These are phyloP conservation scores for Drosophila borborema DNA, from an alignment of 2,888 invertebrate genomes.

Conservation along the genomic window DNA sequence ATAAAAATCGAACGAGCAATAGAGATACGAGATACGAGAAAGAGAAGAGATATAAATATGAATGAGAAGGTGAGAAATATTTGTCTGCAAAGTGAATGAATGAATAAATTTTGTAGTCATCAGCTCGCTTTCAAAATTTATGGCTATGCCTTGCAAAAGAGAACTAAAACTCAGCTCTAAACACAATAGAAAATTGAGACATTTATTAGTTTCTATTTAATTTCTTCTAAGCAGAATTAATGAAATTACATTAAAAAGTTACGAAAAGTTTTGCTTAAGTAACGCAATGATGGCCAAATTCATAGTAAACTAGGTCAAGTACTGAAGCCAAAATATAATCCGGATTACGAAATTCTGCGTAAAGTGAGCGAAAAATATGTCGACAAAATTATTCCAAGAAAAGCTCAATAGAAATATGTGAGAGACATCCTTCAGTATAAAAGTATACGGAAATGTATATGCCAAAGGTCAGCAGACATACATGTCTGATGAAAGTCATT, in stretches of 20 bases:
- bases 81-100: neutral
- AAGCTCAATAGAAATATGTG: neutral
- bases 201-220: neutral
- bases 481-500: no score
- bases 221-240: neutral
- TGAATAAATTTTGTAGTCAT: neutral
- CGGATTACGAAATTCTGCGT: neutral
- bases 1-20: no score
- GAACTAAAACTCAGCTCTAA: neutral
- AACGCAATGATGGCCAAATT: no score
- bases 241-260: no score
- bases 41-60: neutral
- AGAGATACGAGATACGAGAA: no score
- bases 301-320: neutral
- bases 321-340: neutral
- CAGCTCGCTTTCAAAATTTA: neutral
- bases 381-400: neutral
- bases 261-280: no score
- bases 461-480: neutral
- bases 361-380: neutral
- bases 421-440: neutral
- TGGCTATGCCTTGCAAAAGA: neutral
- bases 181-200: neutral
- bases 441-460: neutral
- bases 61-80: neutral